A percentile compares a stretch with the other conserved stretches of the same genome.
These are phyloP conservation scores for Epinephelus moara DNA, from an alignment of 2,113 vertebrate genomes.

Conservation along the genomic window DNA sequence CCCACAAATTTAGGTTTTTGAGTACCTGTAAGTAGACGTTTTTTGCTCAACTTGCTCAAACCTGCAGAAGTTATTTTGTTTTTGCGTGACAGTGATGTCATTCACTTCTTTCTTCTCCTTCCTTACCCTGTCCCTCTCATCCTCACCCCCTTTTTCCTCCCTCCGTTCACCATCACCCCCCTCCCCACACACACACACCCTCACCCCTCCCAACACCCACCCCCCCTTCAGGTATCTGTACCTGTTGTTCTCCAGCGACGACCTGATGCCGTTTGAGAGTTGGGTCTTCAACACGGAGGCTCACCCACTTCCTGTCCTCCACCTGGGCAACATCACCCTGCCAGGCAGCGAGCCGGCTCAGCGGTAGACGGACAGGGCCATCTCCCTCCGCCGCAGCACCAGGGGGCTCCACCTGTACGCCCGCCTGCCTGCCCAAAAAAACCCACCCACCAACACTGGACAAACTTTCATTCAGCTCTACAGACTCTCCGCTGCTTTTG, in stretches of 20 bases:
- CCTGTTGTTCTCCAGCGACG: conserved; percentile 96
- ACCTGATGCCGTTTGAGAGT: conserved; percentile 95
- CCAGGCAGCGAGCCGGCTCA: conserved; percentile 90
- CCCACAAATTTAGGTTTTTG: too few species aligned
- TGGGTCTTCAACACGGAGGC: conserved; percentile 99
- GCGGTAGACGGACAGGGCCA: conserved; percentile 83
- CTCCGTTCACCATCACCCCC: neutral
- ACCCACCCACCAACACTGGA: conserved; percentile 61
- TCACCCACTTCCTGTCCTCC: conserved; percentile 95
- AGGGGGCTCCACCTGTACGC: conserved; percentile 27
- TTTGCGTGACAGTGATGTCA: neutral
- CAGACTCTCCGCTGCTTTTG: conserved; percentile 46
- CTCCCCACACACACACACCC: neutral
- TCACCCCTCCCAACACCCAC: neutral
- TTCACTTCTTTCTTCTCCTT: conserved; percentile 7
- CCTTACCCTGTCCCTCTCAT: neutral
- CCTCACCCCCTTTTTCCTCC: neutral
- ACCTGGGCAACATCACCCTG: conserved; percentile 94
- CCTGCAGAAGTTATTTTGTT: neutral
- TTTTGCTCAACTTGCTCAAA: neutral
- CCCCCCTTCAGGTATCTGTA: conserved; percentile 92
- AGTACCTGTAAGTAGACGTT: neutral
- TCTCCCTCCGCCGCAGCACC: conserved; percentile 22
- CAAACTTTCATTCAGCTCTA: conserved; percentile 49
- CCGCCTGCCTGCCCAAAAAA: neutral